Conservation (phyloP, 2,888 invertebrate genomes). For the Atethmia centrago region DNA sequence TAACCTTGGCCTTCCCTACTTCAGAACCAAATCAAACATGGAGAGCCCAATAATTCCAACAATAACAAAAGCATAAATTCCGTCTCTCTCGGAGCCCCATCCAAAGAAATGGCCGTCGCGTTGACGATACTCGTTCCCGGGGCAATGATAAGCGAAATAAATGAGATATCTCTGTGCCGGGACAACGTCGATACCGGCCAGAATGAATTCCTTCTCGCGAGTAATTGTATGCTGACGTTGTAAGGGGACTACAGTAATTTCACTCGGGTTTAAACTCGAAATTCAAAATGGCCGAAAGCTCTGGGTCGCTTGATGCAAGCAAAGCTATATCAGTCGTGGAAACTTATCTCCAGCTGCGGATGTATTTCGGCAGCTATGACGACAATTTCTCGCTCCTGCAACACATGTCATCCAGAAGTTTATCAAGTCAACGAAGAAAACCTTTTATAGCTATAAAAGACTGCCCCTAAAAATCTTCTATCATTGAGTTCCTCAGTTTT, state of each 20-base stretch:
- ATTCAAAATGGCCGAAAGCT: neutral
- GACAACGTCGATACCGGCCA: conserved; percentile 74
- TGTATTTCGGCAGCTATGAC: no score
- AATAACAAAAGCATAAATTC: conserved; percentile 46
- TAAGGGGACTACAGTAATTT: conserved; percentile 50
- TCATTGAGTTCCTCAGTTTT: no score
- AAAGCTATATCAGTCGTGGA: no score
- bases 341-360: no score
- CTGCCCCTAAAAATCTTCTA: no score
- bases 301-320: neutral
- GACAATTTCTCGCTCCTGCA: no score
- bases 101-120: conserved; percentile 78
- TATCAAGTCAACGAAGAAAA: no score
- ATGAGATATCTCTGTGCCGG: conserved; percentile 80
- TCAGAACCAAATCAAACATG: conserved; percentile 31
- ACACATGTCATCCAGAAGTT: no score
- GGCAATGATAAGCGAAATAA: conserved; percentile 84
- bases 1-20: neutral
- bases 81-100: conserved; percentile 64
- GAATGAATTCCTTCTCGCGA: conserved; percentile 70
- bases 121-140: conserved; percentile 80
- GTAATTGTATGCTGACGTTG: conserved; percentile 63
- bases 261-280: conserved; percentile 25
- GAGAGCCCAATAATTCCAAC: conserved; percentile 17
- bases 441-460: no score